These are phyloP conservation scores for Tetranychus piercei DNA, from an alignment of 2,888 invertebrate species.

Conservation along the genomic window DNA sequence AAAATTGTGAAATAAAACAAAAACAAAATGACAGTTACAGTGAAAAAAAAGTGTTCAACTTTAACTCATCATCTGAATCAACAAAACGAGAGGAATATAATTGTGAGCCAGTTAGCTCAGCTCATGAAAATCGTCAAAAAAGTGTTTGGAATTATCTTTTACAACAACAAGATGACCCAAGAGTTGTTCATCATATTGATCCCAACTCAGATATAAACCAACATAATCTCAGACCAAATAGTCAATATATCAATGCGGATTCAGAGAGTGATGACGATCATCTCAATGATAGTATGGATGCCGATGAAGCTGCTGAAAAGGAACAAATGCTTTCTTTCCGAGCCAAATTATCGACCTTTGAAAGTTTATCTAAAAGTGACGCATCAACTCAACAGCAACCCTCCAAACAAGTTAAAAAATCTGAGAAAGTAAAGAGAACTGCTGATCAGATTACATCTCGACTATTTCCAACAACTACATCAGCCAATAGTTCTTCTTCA, in stretches of 20 bases:
- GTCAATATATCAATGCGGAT: neutral
- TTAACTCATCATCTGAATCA: neutral
- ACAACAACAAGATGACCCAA: neutral
- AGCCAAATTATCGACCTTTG: constrained; percentile 21
- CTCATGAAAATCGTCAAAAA: neutral
- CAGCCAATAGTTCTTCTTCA: neutral
- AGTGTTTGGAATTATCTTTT: neutral
- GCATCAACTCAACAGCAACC: neutral
- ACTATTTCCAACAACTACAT: neutral
- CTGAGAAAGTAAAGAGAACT: neutral
- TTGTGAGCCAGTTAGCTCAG: neutral
- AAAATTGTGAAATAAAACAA: neutral
- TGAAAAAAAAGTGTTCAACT: neutral
- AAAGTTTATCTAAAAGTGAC: constrained; percentile 20
- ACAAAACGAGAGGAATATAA: neutral
- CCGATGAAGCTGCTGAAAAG: neutral
- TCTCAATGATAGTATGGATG: neutral
- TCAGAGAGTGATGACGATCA: constrained; percentile 4
- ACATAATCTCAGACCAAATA: neutral
- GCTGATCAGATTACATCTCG: neutral
- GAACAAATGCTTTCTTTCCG: constrained; percentile 18
- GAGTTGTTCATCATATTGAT: neutral
- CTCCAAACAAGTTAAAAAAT: neutral
- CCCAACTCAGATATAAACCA: neutral
- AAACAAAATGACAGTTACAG: neutral